Percentiles rank a stretch among this genome's conserved stretches.
These are phyloP conservation scores for Tetragonula clypearis DNA, from an alignment of 1,140 invertebrate genomes.

Conservation along the genomic window DNA sequence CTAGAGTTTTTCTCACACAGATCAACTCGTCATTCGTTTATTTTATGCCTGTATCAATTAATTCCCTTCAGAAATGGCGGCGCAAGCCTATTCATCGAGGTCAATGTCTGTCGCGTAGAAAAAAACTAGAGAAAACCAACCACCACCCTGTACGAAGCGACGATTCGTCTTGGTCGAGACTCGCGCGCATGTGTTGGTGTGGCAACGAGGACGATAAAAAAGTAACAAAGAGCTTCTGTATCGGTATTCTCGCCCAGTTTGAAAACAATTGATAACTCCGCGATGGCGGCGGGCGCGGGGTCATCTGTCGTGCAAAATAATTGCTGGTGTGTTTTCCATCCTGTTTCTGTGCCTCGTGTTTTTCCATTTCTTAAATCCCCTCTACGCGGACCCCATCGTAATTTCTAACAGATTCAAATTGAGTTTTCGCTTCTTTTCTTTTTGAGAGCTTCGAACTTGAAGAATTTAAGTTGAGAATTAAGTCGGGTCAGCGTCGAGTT, in stretches of 20 bases:
- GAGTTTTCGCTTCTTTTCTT: no score
- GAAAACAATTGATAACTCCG: constrained; percentile 73
- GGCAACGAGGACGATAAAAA: constrained; percentile 58
- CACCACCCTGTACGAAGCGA: constrained; percentile 10
- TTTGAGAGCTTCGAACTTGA: no score
- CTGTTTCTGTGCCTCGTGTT: constrained; percentile 24
- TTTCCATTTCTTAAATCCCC: constrained; percentile 36
- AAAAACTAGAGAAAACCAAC: constrained; percentile 17
- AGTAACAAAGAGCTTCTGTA: constrained; percentile 59
- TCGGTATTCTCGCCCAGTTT: constrained; percentile 54
- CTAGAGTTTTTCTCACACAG: not conserved
- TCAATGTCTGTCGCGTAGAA: not conserved
- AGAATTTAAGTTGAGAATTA: not conserved
- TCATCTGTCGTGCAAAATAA: constrained; percentile 65
- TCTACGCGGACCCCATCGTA: no score
- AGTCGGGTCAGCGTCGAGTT: not conserved
- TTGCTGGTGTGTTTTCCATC: constrained; percentile 29
- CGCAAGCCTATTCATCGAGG: constrained; percentile 1
- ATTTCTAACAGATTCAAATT: no score
- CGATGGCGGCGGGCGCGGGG: constrained; percentile 31
- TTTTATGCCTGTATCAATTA: not conserved
- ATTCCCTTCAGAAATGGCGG: not conserved
- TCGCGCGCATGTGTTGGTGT: not conserved
- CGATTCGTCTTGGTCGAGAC: constrained; percentile 8
- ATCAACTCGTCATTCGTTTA: not conserved